Evolutionary conservation across 2,797 vertebrate species (phyloP).

Genomic region (Strix occidentalis): DNA sequence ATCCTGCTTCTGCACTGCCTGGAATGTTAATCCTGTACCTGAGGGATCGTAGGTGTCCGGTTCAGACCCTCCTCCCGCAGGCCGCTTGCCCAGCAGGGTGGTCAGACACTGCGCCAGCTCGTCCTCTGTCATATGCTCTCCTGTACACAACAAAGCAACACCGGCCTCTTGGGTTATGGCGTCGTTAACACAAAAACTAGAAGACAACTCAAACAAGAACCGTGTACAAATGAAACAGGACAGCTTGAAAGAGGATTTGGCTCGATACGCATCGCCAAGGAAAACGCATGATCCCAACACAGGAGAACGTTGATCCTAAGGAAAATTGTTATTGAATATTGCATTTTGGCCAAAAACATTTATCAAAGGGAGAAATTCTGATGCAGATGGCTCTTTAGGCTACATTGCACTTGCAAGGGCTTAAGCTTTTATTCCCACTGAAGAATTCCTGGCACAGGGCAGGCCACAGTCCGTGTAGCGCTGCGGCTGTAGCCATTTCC

Average conservation of each 20-base stretch:
- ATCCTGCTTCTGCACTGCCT: background rate
- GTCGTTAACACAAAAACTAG: background rate
- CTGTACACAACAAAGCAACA: conserved; percentile 63
- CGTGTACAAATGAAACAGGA: background rate
- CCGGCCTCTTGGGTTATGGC: background rate
- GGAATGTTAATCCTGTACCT: conserved; percentile 67
- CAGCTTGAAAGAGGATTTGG: background rate
- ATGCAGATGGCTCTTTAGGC: background rate
- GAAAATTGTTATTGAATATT: background rate
- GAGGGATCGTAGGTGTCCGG: background rate
- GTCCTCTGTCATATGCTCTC: conserved; percentile 89
- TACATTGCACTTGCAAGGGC: background rate
- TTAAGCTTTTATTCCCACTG: background rate
- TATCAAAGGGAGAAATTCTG: background rate
- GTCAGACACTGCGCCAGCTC: conserved; percentile 84
- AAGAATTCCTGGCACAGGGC: background rate
- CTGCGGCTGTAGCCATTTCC: background rate
- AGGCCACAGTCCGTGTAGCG: background rate
- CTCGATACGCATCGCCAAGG: background rate
- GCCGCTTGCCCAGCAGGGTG: conserved; percentile 76
- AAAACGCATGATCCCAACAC: fast-evolving
- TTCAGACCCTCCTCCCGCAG: conserved; percentile 67
- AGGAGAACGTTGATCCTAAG: background rate
- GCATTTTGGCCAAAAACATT: background rate
- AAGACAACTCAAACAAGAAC: background rate